These are phyloP conservation scores for Porites lutea DNA, from an alignment of 64 coral and sea anemone genomes.

Conservation along the genomic window DNA sequence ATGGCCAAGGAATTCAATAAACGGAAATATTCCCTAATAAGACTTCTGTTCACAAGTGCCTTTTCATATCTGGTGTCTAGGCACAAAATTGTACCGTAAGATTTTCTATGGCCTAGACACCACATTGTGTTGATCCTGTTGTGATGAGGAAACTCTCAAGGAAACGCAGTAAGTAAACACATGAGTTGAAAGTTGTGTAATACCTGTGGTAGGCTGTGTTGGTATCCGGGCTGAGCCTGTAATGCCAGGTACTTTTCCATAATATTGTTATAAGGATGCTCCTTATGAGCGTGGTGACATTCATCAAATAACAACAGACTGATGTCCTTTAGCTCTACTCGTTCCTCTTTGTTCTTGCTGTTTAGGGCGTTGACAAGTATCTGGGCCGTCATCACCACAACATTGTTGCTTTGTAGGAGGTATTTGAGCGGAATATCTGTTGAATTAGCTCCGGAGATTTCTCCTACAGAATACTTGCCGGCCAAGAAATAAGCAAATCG, in stretches of 20 bases:
- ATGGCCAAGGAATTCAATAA: too few relatives aligned
- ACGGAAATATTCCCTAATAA: too few relatives aligned
- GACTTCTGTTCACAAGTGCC: too few relatives aligned
- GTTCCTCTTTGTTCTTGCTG: background rate
- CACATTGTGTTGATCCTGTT: too few relatives aligned
- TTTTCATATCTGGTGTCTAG: too few relatives aligned
- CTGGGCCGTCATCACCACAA: conserved; percentile 86
- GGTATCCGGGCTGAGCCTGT: conserved; percentile 19
- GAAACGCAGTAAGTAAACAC: too few relatives aligned
- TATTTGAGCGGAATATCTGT: conserved; percentile 52
- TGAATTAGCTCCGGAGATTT: conserved; percentile 73
- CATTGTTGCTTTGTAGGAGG: conserved; percentile 46
- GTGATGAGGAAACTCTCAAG: too few relatives aligned
- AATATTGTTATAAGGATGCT: conserved; percentile 88
- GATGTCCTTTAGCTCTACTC: conserved; percentile 33
- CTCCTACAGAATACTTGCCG: conserved; percentile 67
- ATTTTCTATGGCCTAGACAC: too few relatives aligned
- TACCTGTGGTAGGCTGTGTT: conserved; percentile 43
- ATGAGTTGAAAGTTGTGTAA: background rate
- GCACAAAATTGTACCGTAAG: too few relatives aligned
- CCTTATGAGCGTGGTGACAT: conserved; percentile 90
- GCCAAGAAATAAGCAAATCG: conserved; percentile 67
- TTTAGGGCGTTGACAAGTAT: conserved; percentile 80
- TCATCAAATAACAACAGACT: conserved; percentile 88
- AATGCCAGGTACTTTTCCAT: conserved; percentile 83